Base-by-base conservation (phyloP, 2,888 invertebrate species). In the Heliconius hortense region DNA sequence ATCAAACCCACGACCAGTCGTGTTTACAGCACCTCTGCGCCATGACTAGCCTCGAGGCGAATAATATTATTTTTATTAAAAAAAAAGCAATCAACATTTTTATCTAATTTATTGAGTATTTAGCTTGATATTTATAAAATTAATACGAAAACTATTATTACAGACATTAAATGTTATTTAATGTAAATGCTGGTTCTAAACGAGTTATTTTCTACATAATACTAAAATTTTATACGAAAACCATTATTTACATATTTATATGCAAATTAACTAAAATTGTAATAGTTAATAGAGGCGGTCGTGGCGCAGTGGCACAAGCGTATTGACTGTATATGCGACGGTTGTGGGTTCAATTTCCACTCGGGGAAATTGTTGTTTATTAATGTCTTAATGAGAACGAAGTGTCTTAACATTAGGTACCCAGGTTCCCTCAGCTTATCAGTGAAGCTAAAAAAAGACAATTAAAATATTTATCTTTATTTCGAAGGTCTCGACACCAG, bases 401-500 rank as follows among this genome's bases (percentile, higher is more conserved):
- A 43, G 4, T 43, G 15, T 15, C 48, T 48, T 48, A 1, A 4
- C 48, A 48, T 0, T 18, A 48, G 7, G 7, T 18, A 21, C 48
- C 7, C 7, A 48, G 5, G 5, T 43, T 43, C 43, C 1, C 15
- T 43, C 5, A 5, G 43, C 4, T 4, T 43, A 13, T 43, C 43
- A 18, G 48, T 48, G 18, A 2, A 18, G 7, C 18, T 48, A 48
- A 48, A 18, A 48, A 48, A 48, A 48, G 18, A 2, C 5, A 48
- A 48, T 18, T 60, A 0, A 24, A 60, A 26, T 5, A 60, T 26
- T 15, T n/a, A 1, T 13, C 1, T 60, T 3, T 11, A 31, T 26
- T 21, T 64, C 15, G 1, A 84, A 96, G 95, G 94, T 97, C 0
- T 95, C 95, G 73, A 95, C 96, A 18, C 96, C 96, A 4, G 93